Evolutionary conservation across 2,797 vertebrate species (phyloP).

Genomic region (Sciurus vulgaris): DNA sequence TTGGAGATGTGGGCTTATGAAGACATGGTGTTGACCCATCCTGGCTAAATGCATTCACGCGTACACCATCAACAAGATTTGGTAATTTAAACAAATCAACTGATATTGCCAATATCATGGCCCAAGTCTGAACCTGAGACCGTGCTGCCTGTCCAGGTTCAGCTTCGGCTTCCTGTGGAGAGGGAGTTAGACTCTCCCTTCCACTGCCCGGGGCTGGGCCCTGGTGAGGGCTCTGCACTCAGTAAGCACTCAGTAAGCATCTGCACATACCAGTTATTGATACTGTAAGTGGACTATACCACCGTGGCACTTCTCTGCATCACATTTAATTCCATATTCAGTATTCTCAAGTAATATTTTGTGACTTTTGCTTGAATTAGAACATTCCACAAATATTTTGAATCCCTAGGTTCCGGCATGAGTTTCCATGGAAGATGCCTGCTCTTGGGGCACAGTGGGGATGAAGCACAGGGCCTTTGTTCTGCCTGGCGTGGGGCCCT

Average conservation of each 20-base stretch:
- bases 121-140: no score
- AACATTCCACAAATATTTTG: background rate
- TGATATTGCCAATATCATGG: background rate
- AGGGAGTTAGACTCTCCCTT: background rate
- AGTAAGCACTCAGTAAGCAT: no score
- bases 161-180: background rate
- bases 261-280: background rate
- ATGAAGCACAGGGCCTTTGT: background rate
- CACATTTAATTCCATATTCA: background rate
- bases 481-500: conserved; percentile 40
- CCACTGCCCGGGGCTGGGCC: background rate
- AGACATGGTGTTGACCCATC: background rate
- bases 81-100: background rate
- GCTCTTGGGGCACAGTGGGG: background rate
- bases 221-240: background rate
- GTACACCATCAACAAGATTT: background rate
- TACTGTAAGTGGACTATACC: rapidly evolving
- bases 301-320: background rate
- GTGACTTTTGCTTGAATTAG: background rate
- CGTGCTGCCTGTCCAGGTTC: no score
- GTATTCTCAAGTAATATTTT: background rate
- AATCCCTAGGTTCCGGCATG: background rate
- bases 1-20: background rate
- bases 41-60: background rate
- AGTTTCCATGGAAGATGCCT: background rate